Evolutionary conservation across 92 coral and sea anemone species (phyloP).

Genomic region (Metridium senile): DNA sequence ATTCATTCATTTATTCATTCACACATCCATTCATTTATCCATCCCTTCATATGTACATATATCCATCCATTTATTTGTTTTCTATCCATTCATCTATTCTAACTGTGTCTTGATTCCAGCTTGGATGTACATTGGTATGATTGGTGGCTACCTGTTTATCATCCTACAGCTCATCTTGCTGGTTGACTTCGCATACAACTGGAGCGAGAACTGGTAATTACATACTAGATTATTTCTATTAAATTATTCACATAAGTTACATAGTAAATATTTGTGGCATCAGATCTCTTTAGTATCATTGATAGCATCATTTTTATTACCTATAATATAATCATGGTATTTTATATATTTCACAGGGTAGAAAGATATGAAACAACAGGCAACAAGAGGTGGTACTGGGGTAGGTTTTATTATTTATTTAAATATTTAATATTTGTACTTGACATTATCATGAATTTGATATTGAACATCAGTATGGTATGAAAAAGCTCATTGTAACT

Average conservation of each 20-base stretch:
- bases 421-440: too few relatives aligned
- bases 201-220: conserved; percentile 94
- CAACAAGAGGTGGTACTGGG: conserved; percentile 95
- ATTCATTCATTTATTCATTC: background rate
- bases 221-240: too few relatives aligned
- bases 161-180: conserved; percentile 81
- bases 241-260: too few relatives aligned
- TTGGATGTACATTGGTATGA: conserved; percentile 97
- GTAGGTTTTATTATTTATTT: conserved; percentile 54
- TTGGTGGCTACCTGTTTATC: conserved; percentile 91
- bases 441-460: too few relatives aligned
- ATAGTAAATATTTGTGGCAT: too few relatives aligned
- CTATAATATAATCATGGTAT: background rate
- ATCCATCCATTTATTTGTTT: background rate
- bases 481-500: too few relatives aligned
- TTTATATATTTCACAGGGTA: conserved; percentile 57
- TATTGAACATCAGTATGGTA: too few relatives aligned
- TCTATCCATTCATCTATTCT: background rate
- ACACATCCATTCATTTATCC: too few relatives aligned
- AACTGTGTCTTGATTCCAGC: conserved; percentile 37
- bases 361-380: conserved; percentile 91
- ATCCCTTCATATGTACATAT: background rate
- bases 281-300: background rate
- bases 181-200: conserved; percentile 92
- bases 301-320: too few relatives aligned